Base-by-base conservation (phyloP, 2,888 invertebrate genomes). In the Callyntrura guangdongensis region DNA sequence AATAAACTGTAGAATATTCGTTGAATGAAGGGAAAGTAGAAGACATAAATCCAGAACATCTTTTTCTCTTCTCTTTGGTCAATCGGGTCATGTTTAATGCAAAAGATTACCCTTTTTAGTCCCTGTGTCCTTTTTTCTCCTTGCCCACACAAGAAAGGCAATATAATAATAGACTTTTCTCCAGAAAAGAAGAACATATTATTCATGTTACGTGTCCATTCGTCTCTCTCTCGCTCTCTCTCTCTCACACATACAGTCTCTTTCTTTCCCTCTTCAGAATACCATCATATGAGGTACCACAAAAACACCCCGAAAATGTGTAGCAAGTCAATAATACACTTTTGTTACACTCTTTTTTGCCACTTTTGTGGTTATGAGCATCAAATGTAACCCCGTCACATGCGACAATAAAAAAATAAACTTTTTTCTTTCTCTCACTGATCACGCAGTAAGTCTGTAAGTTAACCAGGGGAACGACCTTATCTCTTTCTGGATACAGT, bases 71-170 rank as follows among this genome's bases (percentile, higher is more conserved):
- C 92, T 92, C 92, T 92, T 92, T 93, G 93, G 94, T 94, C 94
- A 93, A 94, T 92, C 91, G 93, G 93, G 93, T 94, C 92, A 94
- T 94, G 94, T 94, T 92, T 94, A 93, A 94, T 94, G 92, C 94
- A 94, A 89, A 93, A 94, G 94, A 93, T 93, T 93, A 94, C 93
- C 93, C 94, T 93, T 94, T 93, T 94, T 94, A 91, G 91, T 89
- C 89, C 91, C 91, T 79, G 79, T 89, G 56, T 91, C 67, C 72
- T 86, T 77, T 74, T 84, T 82, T 82, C 22, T 64, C 14, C 81
- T 36, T 82, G 25, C 72, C 61, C 22, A 25, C 56, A 4, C 8
- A 74, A 77, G 61, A 61, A 8, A 67, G 12, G 74, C 79, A 85
- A 64, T 82, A 64, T 47, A 82, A 82, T 82, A 64, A 64, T 61